Evolutionary conservation across 2,113 vertebrate genomes (phyloP).

Genomic region (Heliornis fulica): DNA sequence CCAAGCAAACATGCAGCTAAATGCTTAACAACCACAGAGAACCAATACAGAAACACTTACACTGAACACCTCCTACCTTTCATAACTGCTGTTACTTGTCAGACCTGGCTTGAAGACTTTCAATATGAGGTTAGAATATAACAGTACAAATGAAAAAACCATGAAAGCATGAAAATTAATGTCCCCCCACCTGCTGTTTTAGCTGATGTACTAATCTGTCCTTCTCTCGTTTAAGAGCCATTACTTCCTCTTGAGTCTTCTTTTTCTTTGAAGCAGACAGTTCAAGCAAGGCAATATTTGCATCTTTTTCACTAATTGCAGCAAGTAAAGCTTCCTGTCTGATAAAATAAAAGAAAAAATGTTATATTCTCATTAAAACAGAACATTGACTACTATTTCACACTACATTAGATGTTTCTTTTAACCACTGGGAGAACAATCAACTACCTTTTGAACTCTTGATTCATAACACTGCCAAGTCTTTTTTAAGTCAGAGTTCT

Average conservation of each 20-base stretch:
- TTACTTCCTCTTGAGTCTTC: conserved; percentile 97
- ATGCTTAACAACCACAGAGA: neutral
- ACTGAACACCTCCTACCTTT: conserved; percentile 31
- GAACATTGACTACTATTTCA: neutral
- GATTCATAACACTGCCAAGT: neutral
- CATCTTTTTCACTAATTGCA: conserved; percentile 99
- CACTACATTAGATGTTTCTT: neutral
- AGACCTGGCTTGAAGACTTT: conserved; percentile 14
- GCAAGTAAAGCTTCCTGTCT: conserved; percentile 97
- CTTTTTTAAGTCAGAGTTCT: neutral
- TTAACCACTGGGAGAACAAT: neutral
- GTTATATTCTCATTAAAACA: conserved; percentile 8
- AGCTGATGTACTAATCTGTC: conserved; percentile 97
- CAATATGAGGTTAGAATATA: conserved; percentile 6
- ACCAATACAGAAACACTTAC: neutral
- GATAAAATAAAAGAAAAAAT: conserved; percentile 50
- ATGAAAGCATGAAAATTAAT: neutral
- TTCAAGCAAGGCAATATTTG: conserved; percentile 97
- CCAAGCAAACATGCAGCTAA: conserved; percentile 12
- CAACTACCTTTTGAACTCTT: neutral
- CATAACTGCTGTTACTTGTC: neutral
- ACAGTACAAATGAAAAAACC: conserved; percentile 14
- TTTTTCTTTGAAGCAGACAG: conserved; percentile 98
- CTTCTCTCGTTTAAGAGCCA: conserved; percentile 93
- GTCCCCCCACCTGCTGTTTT: conserved; percentile 91